phyloP scores from a whole-genome alignment of 2,113 vertebrate species.

The Aegotheles bennettii region DNA sequence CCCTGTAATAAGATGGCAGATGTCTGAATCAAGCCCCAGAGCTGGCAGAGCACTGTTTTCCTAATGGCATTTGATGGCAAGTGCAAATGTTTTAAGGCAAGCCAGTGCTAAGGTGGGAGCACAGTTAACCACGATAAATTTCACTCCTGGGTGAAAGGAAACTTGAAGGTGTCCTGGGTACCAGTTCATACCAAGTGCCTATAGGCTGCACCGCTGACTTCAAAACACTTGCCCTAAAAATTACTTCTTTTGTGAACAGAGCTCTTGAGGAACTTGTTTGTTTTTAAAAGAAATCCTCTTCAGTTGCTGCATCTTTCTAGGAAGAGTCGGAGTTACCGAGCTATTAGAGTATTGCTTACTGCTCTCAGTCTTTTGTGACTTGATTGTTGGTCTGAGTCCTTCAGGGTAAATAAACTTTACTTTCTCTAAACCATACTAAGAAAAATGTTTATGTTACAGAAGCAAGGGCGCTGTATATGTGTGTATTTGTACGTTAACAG shows the following conservation, averaged over 20 bases:
- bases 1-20: conserved; percentile 58
- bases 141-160: not conserved
- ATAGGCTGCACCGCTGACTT: not conserved
- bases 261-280: conserved; percentile 19
- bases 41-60: conserved; percentile 62
- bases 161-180: not conserved
- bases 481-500: not conserved
- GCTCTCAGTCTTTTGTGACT: not conserved
- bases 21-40: conserved; percentile 74
- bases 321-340: not conserved
- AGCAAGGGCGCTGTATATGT: not conserved
- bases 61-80: conserved; percentile 78
- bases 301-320: not conserved
- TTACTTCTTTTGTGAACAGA: not conserved
- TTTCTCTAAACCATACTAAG: not conserved
- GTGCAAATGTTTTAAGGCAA: conserved; percentile 77
- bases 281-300: not conserved
- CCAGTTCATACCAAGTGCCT: not conserved
- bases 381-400: not conserved
- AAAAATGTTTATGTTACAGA: not conserved
- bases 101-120: conserved; percentile 35
- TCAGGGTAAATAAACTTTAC: conserved; percentile 10
- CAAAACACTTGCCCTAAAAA: conserved; percentile 12
- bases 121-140: conserved; percentile 63
- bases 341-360: not conserved